Evolutionary conservation across 1,140 invertebrate genomes (phyloP).

Genomic region (Mizuhopecten yessoensis): DNA sequence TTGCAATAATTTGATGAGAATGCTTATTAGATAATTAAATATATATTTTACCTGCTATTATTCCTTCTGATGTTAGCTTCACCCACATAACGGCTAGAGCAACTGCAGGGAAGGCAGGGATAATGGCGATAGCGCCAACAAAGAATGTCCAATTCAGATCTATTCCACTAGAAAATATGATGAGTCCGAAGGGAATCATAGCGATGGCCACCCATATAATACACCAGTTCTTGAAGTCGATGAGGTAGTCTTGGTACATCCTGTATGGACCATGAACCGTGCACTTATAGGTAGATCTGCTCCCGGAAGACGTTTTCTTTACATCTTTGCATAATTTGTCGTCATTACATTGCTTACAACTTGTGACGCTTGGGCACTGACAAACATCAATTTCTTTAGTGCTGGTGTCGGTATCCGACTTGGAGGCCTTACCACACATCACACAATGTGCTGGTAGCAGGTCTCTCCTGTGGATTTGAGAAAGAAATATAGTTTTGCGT

Average conservation of each 20-base stretch:
- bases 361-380: not conserved
- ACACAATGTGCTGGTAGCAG: slow-evolving; percentile 97
- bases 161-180: slow-evolving; percentile 64
- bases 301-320: too few relatives aligned
- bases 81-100: slow-evolving; percentile 69
- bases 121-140: slow-evolving; percentile 62
- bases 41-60: slow-evolving; percentile 64
- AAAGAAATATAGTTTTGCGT: too few relatives aligned
- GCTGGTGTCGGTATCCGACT: not conserved
- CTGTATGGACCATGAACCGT: slow-evolving; percentile 48
- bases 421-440: slow-evolving; percentile 88
- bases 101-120: slow-evolving; percentile 67
- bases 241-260: slow-evolving; percentile 75
- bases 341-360: slow-evolving; percentile 28
- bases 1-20: too few relatives aligned
- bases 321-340: too few relatives aligned
- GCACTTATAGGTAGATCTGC: slow-evolving; percentile 43
- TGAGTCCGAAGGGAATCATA: slow-evolving; percentile 71
- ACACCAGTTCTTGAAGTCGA: slow-evolving; percentile 74
- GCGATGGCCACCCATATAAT: slow-evolving; percentile 71
- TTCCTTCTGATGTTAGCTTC: slow-evolving; percentile 64
- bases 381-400: not conserved
- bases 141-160: slow-evolving; percentile 73
- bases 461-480: slow-evolving; percentile 86
- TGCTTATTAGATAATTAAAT: too few relatives aligned